Percentiles rank a stretch among this genome's conserved stretches.
Evolutionary conservation across 2,797 vertebrate genomes (phyloP).

Genomic region (Nyctibius grandis): DNA sequence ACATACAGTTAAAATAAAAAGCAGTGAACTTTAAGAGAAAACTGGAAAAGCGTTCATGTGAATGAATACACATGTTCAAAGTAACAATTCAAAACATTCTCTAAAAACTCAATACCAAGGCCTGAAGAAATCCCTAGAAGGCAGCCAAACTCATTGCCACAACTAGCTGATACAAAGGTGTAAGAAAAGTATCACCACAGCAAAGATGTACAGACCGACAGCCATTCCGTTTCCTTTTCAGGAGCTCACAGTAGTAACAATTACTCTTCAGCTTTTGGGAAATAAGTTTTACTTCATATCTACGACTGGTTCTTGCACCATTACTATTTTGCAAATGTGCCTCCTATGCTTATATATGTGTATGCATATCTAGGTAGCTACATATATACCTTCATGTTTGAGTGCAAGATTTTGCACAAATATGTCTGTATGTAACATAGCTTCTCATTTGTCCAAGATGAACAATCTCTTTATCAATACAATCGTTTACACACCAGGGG

Average conservation of each 20-base stretch:
- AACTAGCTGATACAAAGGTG: neutral
- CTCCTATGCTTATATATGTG: neutral
- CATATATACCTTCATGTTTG: too few species aligned
- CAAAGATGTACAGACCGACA: neutral
- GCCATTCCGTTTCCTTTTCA: neutral
- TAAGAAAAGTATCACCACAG: neutral
- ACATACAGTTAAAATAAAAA: neutral
- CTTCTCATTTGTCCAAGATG: neutral
- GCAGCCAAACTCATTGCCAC: neutral
- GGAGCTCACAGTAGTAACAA: neutral
- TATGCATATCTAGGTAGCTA: neutral
- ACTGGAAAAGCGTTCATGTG: accelerated
- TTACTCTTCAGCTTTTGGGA: neutral
- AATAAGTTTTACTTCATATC: neutral
- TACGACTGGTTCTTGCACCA: neutral
- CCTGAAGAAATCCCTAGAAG: neutral
- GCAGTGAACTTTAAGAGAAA: neutral
- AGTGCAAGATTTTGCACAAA: neutral
- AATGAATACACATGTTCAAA: neutral
- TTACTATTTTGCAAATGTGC: neutral
- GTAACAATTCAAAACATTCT: neutral
- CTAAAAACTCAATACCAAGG: neutral
- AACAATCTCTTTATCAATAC: neutral
- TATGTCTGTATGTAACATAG: neutral
- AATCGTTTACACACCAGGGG: neutral